Evolutionary conservation across 35 echinoderm and acorn worm genomes (phyloP), one percentile per base, ranked within the genome.

Genomic region (Acanthaster planci): DNA sequence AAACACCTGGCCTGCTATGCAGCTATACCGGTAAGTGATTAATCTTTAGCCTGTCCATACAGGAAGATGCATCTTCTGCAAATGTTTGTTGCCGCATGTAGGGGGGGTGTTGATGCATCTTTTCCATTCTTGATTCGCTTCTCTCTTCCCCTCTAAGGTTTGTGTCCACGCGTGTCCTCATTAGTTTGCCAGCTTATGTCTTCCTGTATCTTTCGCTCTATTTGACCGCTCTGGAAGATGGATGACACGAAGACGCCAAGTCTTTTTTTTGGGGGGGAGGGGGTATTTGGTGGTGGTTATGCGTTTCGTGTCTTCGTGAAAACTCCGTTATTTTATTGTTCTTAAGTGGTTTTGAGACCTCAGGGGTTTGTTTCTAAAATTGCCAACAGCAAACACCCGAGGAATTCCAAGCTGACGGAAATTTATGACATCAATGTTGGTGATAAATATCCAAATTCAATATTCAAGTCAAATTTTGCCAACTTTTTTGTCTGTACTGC

Each of bases 11-110:
- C 42, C 12, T 47, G 42, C 42, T 47, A 4, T 12, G 42, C 42
- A 47, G 12, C 42, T 12, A n/a, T n/a, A n/a, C n/a, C n/a, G n/a
- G n/a, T n/a, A n/a, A 4, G 42, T 12, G 4, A 47, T 47, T 47
- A 47, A 47, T 47, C 42, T 47, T 47, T 21, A 26, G 14, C 34
- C 64, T 72, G 14, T 21, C 18, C 64, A 72, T 27, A 26, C 64
- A 1, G 64, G 64, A 72, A 72, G 64, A 72, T 29, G 64, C 30
- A 72, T 72, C 64, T 72, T 12, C 23, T 72, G 64, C 30, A 72
- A 72, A 72, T 29, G 64, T 21, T 72, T 72, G 23, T 72, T 35
- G 64, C 34, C 64, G 64, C 30, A 31, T 19, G 42, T 47, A 47
- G 42, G 42, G 12, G 12, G 12, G 42, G 12, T 47, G 12, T n/a